Base-by-base conservation (phyloP, 2,113 vertebrate species). In the Halichoerus grypus region DNA sequence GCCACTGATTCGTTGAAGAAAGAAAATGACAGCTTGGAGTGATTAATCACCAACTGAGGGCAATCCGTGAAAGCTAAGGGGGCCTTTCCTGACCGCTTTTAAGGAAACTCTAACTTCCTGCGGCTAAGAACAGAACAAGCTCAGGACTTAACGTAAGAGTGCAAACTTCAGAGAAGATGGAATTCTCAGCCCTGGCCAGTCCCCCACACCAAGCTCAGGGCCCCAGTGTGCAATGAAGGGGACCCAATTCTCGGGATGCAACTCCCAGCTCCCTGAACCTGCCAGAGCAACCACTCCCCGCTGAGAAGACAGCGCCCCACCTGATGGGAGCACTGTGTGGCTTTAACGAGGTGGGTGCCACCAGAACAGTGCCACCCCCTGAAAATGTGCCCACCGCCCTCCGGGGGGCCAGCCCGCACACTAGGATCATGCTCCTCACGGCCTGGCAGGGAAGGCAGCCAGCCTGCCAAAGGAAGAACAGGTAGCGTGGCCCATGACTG, bases 271-370 rank as follows among this genome's bases (percentile, higher is more conserved):
- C 57, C 14, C 49, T 31, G 46, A 51, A n/a, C 5, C 51, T 15
- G 1, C 39, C 10, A 36, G 24, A 31, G 39, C 22, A 51, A 55
- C 11, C 33, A 31, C 22, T 15, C 31, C 16, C 67, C 22, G 11
- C 9, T 33, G 7, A 61, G 33, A n/a, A 74, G 53, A 26, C 1
- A 36, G 15, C 10, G 16, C 8, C 16, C 61, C 8, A 0, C 19
- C 18, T 21, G 36, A 46, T 0, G 3, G 33, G 53, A 33, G 21
- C 39, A 26, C 49, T 46, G 19, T 0, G 4, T 2, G 4, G 11
- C 51, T 84, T 42, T 16, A 46, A 31, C 3, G 2, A 26, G 21
- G 3, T 6, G 28, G 2, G 9, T 36, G 3, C 42, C 24, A 3
- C 14, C 3, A 4, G 21, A 31, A 21, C 10, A 14, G 26, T 4